These are phyloP conservation scores for Hemistola chrysoprasaria DNA, from an alignment of 2,888 invertebrate genomes.

Conservation along the genomic window DNA sequence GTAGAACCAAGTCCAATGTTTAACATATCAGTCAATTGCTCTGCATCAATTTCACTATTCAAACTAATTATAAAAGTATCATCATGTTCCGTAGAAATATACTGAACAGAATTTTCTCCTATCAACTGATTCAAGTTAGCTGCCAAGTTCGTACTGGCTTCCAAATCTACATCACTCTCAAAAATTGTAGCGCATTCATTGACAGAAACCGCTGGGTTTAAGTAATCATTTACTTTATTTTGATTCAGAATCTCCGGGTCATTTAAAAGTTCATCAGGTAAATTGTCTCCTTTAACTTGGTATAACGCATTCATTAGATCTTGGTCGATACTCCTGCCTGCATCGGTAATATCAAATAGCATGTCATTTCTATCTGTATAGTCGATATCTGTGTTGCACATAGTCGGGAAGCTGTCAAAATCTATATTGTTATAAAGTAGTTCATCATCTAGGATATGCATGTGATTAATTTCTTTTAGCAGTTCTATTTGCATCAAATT, in stretches of 20 bases:
- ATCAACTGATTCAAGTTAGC: constrained; percentile 74
- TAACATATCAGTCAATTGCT: constrained; percentile 68
- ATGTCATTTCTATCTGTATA: constrained; percentile 53
- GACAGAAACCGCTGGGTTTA: constrained; percentile 49
- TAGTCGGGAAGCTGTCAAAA: constrained; percentile 66
- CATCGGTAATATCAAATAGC: constrained; percentile 56
- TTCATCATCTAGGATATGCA: constrained; percentile 70
- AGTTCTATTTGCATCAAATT: constrained; percentile 69
- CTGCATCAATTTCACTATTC: constrained; percentile 72
- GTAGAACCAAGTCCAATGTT: constrained; percentile 54
- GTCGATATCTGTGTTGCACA: constrained; percentile 59
- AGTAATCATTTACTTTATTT: constrained; percentile 37
- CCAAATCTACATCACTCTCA: constrained; percentile 73
- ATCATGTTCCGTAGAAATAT: constrained; percentile 73
- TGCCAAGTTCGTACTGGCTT: constrained; percentile 69
- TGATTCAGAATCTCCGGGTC: constrained; percentile 40
- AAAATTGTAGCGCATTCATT: constrained; percentile 74
- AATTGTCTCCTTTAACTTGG: constrained; percentile 52
- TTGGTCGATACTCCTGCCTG: constrained; percentile 46
- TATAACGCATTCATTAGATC: constrained; percentile 60
- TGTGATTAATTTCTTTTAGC: constrained; percentile 67
- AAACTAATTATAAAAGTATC: constrained; percentile 76
- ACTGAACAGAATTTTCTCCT: constrained; percentile 72
- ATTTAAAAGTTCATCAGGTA: constrained; percentile 62
- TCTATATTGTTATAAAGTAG: constrained; percentile 68